Percentiles rank a stretch among this genome's conserved stretches.
Conservation (phyloP, 2,113 vertebrate genomes). For the Thermophis baileyi region DNA sequence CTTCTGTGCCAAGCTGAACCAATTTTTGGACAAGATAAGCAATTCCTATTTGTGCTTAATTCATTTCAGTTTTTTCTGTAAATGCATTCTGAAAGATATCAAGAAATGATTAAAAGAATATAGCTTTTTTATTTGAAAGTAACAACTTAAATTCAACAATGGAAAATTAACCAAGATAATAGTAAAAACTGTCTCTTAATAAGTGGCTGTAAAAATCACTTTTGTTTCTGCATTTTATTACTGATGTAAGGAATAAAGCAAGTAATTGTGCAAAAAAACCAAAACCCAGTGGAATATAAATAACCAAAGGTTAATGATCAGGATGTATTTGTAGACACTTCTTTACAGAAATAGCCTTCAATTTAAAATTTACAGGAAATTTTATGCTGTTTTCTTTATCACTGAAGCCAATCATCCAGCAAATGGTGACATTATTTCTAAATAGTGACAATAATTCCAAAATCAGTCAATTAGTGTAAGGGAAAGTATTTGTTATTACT, state of each 20-base stretch:
- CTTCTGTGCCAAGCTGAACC: no score
- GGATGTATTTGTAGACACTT: constrained; percentile 73
- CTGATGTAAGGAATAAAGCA: constrained; percentile 36
- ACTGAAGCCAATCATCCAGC: constrained; percentile 94
- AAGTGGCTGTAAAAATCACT: constrained; percentile 41
- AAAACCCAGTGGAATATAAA: constrained; percentile 59
- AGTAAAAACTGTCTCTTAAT: constrained; percentile 47
- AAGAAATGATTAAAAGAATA: neutral
- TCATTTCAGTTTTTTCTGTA: neutral
- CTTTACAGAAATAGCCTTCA: constrained; percentile 74
- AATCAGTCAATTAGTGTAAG: constrained; percentile 82
- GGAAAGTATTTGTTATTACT: constrained; percentile 71
- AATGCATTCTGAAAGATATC: constrained; percentile 9
- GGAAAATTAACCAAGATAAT: constrained; percentile 35
- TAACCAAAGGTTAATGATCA: constrained; percentile 77
- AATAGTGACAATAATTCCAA: constrained; percentile 77
- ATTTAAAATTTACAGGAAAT: constrained; percentile 83
- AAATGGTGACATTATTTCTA: constrained; percentile 72
- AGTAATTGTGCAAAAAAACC: constrained; percentile 58
- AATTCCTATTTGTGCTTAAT: neutral
- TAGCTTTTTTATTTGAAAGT: constrained; percentile 20
- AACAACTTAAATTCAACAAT: constrained; percentile 7
- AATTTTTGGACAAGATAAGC: no score
- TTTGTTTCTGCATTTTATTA: constrained; percentile 51
- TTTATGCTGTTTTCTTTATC: constrained; percentile 83